Evolutionary conservation across 2,888 invertebrate species (phyloP).

Genomic region (Sphinx pinastri): DNA sequence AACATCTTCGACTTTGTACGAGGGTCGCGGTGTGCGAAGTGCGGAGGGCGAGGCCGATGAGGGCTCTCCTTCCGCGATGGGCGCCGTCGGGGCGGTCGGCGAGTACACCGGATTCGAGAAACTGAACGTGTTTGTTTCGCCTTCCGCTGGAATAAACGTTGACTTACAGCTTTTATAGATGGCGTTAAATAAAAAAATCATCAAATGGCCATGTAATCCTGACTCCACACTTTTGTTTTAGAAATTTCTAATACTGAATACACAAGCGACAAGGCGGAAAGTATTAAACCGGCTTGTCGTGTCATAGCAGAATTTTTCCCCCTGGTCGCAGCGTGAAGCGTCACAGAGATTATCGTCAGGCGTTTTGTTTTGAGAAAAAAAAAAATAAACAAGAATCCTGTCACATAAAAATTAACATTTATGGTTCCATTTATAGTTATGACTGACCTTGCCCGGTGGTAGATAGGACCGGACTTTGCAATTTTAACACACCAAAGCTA

Average conservation of each 20-base stretch:
- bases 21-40: conserved; percentile 78
- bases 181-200: too few species aligned
- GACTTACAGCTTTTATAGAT: background rate
- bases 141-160: conserved; percentile 56
- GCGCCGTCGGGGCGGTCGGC: conserved; percentile 79
- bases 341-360: too few species aligned
- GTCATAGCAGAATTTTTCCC: too few species aligned
- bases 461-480: conserved; percentile 87
- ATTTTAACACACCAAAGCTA: conserved; percentile 90
- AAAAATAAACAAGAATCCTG: too few species aligned
- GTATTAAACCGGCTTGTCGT: too few species aligned
- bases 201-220: too few species aligned
- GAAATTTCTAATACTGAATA: too few species aligned
- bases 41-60: conserved; percentile 56
- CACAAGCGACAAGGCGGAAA: too few species aligned
- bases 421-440: background rate
- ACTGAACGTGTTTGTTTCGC: conserved; percentile 86
- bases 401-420: too few species aligned
- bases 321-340: too few species aligned
- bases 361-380: too few species aligned
- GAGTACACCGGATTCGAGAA: conserved; percentile 94
- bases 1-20: conserved; percentile 90
- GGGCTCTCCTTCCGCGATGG: conserved; percentile 42
- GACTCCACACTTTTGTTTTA: too few species aligned
- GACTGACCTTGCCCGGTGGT: conserved; percentile 55